Conservation (phyloP, 1,140 invertebrate species). For the Palaemon carinicauda region DNA sequence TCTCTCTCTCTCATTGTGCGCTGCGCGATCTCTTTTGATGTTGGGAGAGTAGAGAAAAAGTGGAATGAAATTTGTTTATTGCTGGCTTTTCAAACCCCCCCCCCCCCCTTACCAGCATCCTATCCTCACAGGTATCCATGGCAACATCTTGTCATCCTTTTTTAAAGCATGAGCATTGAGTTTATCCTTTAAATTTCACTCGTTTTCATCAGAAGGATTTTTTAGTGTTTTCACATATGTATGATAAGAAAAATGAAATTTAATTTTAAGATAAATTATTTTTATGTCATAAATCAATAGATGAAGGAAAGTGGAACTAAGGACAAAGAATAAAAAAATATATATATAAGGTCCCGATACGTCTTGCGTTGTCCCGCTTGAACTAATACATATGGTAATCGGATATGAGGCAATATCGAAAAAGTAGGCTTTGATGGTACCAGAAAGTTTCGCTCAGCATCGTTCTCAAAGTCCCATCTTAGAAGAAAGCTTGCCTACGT, state of each 20-base stretch:
- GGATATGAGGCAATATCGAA: background rate
- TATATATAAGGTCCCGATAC: background rate
- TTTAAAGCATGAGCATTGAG: no score
- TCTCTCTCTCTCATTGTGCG: background rate
- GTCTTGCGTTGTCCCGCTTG: background rate
- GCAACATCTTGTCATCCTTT: background rate
- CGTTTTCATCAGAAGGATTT: no score
- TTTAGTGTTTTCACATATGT: no score
- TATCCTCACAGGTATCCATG: background rate
- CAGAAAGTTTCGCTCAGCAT: constrained; percentile 12
- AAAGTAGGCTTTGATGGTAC: constrained; percentile 9
- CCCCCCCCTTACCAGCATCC: no score
- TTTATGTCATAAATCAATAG: background rate
- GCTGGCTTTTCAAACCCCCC: no score
- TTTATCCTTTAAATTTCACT: no score
- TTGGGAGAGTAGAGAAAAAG: background rate
- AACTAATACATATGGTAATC: constrained; percentile 44
- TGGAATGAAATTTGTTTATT: constrained; percentile 1
- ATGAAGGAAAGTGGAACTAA: background rate
- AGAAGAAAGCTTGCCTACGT: background rate
- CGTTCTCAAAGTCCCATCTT: background rate
- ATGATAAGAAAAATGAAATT: no score
- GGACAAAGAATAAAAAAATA: background rate
- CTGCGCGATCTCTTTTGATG: background rate
- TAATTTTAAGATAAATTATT: no score